Base-by-base conservation (phyloP, 2,888 invertebrate genomes). In the Rhagonycha fulva region DNA sequence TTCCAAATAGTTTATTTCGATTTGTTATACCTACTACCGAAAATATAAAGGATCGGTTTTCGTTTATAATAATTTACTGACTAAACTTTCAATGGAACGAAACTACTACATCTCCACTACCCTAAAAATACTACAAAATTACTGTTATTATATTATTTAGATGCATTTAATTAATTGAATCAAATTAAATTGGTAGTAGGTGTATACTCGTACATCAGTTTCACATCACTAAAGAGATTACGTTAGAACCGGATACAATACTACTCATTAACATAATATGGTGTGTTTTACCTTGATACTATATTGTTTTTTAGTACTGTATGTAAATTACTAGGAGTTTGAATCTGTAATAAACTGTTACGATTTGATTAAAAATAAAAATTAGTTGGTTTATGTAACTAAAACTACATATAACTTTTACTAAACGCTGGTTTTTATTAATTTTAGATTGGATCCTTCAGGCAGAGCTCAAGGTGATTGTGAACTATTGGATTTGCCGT, bases 391-490 rank as follows among this genome's bases (percentile, higher is more conserved):
- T 47, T 47, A 47, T 9, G n/a, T 47, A 47, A 47, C 47, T 47
- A n/a, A 7, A 7, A 47, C n/a, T 47, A n/a, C n/a, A n/a, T n/a
- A 7, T n/a, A 47, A 47, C 47, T 47, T n/a, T 47, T 30, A 62
- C 9, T n/a, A 70, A 70, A 23, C 14, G 24, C n/a, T 23, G 24
- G 71, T 60, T 19, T 76, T 71, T 62, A 69, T 71, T 78, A 80
- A n/a, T 84, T 88, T 77, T 87, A 93, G 93, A 84, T 86, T 94
- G 84, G 94, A 94, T 85, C 91, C 91, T 0, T 89, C 91, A 0
- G 93, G 93, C 80, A 90, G 93, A 74, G 93, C 92, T 0, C 93
- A 93, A 87, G 94, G 95, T 10, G 92, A 93, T 24, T 95, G 95
- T 84, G 95, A 95, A 86, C 88, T 95, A 72, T 91, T 94, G 81